A percentile compares a stretch with the other conserved stretches of the same genome.
Evolutionary conservation across 1,140 invertebrate species (phyloP).

Genomic region (Kradibia gibbosae): DNA sequence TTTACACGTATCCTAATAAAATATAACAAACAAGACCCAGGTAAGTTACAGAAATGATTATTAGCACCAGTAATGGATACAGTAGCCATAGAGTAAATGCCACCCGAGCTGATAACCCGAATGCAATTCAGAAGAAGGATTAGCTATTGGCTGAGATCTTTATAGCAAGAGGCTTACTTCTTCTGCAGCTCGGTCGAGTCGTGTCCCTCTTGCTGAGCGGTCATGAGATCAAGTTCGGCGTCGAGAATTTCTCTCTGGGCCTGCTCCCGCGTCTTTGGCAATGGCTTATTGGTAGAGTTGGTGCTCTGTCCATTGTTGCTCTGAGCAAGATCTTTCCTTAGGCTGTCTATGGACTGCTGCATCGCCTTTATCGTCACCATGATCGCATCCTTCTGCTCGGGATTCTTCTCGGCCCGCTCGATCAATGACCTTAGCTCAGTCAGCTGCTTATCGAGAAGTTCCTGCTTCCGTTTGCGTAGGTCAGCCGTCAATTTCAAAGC

Average conservation of each 20-base stretch:
- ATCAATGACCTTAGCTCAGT: slow-evolving; percentile 84
- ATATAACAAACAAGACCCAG: too few relatives aligned
- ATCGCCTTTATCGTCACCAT: slow-evolving; percentile 83
- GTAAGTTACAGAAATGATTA: too few relatives aligned
- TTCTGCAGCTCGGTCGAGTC: slow-evolving; percentile 83
- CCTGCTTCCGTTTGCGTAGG: slow-evolving; percentile 83
- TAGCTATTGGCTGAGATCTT: too few relatives aligned
- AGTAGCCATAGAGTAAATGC: too few relatives aligned
- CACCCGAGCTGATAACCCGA: too few relatives aligned
- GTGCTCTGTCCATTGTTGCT: slow-evolving; percentile 68
- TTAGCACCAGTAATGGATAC: too few relatives aligned
- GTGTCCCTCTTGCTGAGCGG: slow-evolving; percentile 84
- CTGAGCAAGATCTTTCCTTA: slow-evolving; percentile 78
- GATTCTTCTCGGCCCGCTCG: slow-evolving; percentile 81
- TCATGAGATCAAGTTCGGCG: slow-evolving; percentile 89
- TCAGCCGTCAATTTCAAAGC: slow-evolving; percentile 82
- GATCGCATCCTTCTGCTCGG: slow-evolving; percentile 79
- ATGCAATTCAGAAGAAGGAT: too few relatives aligned
- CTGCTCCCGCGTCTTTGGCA: slow-evolving; percentile 76
- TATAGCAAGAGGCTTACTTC: too few relatives aligned
- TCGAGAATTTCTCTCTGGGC: slow-evolving; percentile 89
- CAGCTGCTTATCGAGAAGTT: slow-evolving; percentile 84
- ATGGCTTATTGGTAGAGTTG: slow-evolving; percentile 48
- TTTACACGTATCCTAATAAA: too few relatives aligned
- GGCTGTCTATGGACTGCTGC: slow-evolving; percentile 83